These are phyloP conservation scores for Rhea americana DNA, from an alignment of 2,113 vertebrate genomes.

Conservation along the genomic window DNA sequence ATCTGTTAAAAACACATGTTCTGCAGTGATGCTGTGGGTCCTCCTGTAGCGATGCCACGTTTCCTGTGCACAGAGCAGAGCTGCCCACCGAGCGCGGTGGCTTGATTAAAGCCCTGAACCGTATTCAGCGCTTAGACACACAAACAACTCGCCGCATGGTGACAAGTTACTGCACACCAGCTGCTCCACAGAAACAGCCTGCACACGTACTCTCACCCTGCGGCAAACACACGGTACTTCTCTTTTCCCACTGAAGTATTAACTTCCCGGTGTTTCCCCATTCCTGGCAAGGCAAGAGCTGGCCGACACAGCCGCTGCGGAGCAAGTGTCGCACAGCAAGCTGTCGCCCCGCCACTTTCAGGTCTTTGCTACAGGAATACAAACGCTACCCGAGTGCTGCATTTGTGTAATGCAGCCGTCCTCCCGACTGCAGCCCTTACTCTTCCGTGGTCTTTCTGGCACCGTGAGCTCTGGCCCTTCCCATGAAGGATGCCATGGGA, in stretches of 20 bases:
- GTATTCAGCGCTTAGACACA: not conserved
- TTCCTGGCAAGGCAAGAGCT: not conserved
- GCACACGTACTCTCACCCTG: rapidly evolving
- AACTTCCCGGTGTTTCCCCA: not conserved
- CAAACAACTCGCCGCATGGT: rapidly evolving
- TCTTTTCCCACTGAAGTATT: rapidly evolving
- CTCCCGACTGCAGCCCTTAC: not conserved
- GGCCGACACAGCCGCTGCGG: rapidly evolving
- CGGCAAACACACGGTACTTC: not conserved
- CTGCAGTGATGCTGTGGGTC: too few species aligned
- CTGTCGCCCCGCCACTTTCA: rapidly evolving
- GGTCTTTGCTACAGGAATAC: not conserved
- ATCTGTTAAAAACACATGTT: not conserved
- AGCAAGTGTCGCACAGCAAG: rapidly evolving
- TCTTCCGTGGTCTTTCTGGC: not conserved
- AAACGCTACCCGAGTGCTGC: not conserved
- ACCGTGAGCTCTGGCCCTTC: not conserved
- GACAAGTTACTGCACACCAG: not conserved
- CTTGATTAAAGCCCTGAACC: not conserved
- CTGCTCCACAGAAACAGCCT: not conserved
- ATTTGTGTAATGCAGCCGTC: not conserved
- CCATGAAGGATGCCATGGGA: not conserved
- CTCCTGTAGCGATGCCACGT: rapidly evolving
- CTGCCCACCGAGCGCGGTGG: rapidly evolving
- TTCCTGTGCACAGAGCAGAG: not conserved